A percentile compares a stretch with the other conserved stretches of the same genome.
Conservation (phyloP, 2,888 invertebrate genomes). For the Oscheius myriophilus region DNA sequence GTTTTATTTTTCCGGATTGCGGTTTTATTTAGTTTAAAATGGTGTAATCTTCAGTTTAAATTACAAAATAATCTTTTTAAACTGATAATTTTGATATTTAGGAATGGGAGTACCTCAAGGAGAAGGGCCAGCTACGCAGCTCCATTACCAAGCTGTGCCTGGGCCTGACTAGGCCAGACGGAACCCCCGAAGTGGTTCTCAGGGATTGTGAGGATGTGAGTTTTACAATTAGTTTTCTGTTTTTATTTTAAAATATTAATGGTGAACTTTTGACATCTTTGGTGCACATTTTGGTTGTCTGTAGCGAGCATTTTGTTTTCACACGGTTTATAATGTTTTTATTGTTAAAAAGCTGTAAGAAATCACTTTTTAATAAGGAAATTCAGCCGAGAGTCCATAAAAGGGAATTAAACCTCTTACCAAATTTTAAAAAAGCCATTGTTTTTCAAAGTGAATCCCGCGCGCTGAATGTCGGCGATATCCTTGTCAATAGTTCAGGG, state of each 20-base stretch:
- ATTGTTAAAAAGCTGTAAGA: no score
- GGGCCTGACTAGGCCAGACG: slow-evolving; percentile 35
- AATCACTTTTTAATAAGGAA: no score
- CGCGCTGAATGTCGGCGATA: no score
- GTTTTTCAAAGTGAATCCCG: no score
- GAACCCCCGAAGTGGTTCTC: slow-evolving; percentile 11
- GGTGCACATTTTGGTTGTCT: neutral
- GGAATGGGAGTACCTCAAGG: slow-evolving; percentile 63
- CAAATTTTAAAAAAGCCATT: no score
- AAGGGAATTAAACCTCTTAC: no score
- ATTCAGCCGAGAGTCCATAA: no score
- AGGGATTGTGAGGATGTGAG: slow-evolving; percentile 35
- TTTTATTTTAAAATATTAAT: neutral
- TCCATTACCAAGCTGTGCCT: slow-evolving; percentile 57
- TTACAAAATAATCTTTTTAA: no score
- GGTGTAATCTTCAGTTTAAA: neutral
- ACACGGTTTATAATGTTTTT: no score
- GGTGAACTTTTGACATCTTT: neutral
- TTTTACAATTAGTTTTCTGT: neutral
- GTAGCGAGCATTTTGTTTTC: neutral
- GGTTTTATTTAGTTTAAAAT: slow-evolving; percentile 1
- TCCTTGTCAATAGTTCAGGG: no score
- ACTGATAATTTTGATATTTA: slow-evolving; percentile 29
- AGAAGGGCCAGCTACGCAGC: slow-evolving; percentile 49
- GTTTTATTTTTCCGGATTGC: neutral